phyloP scores from a whole-genome alignment of 2,888 invertebrate genomes.

The Micropterix aruncella region DNA sequence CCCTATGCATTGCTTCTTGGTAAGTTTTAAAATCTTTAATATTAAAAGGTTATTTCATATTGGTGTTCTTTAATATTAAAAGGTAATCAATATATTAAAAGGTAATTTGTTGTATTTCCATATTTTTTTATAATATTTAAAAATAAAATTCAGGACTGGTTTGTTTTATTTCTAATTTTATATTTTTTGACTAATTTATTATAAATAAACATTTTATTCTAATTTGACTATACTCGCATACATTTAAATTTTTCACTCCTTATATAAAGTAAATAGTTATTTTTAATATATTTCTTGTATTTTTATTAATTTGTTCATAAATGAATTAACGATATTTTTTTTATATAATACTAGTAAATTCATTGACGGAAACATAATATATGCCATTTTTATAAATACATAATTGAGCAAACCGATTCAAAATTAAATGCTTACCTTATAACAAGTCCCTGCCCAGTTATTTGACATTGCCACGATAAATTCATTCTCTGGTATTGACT shows the following conservation, averaged over 20 bases:
- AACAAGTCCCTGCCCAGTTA: too few relatives aligned
- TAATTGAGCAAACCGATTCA: too few relatives aligned
- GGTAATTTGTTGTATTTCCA: background rate
- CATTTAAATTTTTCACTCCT: conserved; percentile 1
- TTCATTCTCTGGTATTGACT: too few relatives aligned
- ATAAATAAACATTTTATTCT: too few relatives aligned
- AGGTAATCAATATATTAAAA: background rate
- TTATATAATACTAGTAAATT: too few relatives aligned
- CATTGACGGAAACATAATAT: too few relatives aligned
- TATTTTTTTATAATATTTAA: background rate
- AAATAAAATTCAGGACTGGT: background rate
- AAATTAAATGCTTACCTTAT: too few relatives aligned
- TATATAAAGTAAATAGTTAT: conserved; percentile 3
- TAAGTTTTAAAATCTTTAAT: conserved; percentile 13
- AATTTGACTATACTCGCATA: conserved; percentile 1
- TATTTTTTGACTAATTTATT: too few relatives aligned
- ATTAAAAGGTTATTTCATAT: background rate
- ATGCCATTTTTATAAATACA: too few relatives aligned
- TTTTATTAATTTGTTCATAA: too few relatives aligned
- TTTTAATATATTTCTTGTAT: conserved; percentile 1
- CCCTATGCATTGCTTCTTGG: conserved; percentile 53
- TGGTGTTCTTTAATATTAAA: background rate
- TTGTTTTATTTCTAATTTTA: background rate
- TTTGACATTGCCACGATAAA: too few relatives aligned
- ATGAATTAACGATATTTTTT: too few relatives aligned